These are phyloP conservation scores for Champsocephalus esox DNA, from an alignment of 2,797 vertebrate genomes.

Conservation along the genomic window DNA sequence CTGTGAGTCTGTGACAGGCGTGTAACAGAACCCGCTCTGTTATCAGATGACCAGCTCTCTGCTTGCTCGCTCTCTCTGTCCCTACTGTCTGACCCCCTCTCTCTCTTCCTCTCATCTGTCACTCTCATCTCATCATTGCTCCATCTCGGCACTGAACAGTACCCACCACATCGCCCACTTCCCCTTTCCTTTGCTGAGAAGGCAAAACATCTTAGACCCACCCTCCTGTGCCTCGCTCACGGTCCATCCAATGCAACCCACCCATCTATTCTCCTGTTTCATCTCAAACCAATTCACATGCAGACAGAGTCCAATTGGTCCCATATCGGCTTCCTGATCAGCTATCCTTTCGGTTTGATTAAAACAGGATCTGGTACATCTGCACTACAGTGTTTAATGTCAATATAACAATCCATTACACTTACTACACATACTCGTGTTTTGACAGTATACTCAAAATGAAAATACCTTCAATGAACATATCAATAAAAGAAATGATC, in stretches of 20 bases:
- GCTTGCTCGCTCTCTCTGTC: conserved; percentile 70
- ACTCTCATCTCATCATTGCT: conserved; percentile 75
- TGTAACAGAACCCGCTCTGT: conserved; percentile 90
- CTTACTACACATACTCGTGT: not conserved
- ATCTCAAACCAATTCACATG: conserved; percentile 34
- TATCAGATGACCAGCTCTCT: conserved; percentile 89
- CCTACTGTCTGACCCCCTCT: conserved; percentile 71
- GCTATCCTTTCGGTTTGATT: conserved; percentile 45
- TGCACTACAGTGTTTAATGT: conserved; percentile 5
- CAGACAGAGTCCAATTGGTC: conserved; percentile 46
- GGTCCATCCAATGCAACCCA: conserved; percentile 59
- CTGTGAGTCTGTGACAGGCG: conserved; percentile 83
- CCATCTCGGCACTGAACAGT: conserved; percentile 73
- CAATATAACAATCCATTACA: conserved; percentile 18
- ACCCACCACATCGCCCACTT: conserved; percentile 83
- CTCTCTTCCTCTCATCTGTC: conserved; percentile 72
- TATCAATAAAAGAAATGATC: conserved; percentile 8
- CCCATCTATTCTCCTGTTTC: conserved; percentile 57
- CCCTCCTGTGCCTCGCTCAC: conserved; percentile 39
- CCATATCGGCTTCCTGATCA: conserved; percentile 48
- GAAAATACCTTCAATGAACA: not conserved
- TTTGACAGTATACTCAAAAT: conserved; percentile 13
- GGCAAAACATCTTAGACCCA: conserved; percentile 68
- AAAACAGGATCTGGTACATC: conserved; percentile 37
- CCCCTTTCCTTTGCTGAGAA: conserved; percentile 81